Base-by-base conservation (phyloP, 64 coral and sea anemone genomes). In the Trachythela sp. region DNA sequence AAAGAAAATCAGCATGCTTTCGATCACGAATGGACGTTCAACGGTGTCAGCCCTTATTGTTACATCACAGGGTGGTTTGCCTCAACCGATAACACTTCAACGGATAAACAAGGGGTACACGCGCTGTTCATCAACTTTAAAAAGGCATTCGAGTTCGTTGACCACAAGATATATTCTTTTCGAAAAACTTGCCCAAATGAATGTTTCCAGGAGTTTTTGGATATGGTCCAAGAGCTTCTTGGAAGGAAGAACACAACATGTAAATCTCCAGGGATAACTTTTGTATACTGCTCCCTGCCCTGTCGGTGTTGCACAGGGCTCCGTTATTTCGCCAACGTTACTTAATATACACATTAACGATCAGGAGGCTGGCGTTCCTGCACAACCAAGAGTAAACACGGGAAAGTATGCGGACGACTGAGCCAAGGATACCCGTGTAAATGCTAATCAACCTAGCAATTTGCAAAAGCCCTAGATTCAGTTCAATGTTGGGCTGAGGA, bases 321-420 rank as follows among this genome's bases (percentile, higher is more conserved):
- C 9, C 24, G n/a, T n/a, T n/a, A n/a, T n/a, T n/a, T n/a, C n/a
- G n/a, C n/a, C n/a, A n/a, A n/a, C n/a, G n/a, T n/a, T 91, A 36
- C 85, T 91, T 13, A 89, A 85, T 70, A 92, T 77, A 9, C 70
- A 56, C 17, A 93, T 89, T n/a, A n/a, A n/a, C n/a, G n/a, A n/a
- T n/a, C n/a, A n/a, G n/a, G n/a, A n/a, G n/a, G n/a, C n/a, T n/a
- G n/a, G n/a, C n/a, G n/a, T n/a, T n/a, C n/a, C n/a, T n/a, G n/a
- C n/a, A n/a, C n/a, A n/a, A n/a, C n/a, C n/a, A n/a, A n/a, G n/a
- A n/a, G n/a, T n/a, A n/a, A n/a, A n/a, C n/a, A n/a, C n/a, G n/a
- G n/a, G n/a, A n/a, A n/a, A n/a, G n/a, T n/a, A n/a, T n/a, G n/a
- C n/a, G n/a, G n/a, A n/a, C n/a, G n/a, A n/a, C n/a, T n/a, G n/a